A percentile compares a stretch with the other conserved stretches of the same genome.
These are phyloP conservation scores for Mastigias papua DNA, from an alignment of 30 jellyfish, hydroid and myxozoan species.

Conservation along the genomic window DNA sequence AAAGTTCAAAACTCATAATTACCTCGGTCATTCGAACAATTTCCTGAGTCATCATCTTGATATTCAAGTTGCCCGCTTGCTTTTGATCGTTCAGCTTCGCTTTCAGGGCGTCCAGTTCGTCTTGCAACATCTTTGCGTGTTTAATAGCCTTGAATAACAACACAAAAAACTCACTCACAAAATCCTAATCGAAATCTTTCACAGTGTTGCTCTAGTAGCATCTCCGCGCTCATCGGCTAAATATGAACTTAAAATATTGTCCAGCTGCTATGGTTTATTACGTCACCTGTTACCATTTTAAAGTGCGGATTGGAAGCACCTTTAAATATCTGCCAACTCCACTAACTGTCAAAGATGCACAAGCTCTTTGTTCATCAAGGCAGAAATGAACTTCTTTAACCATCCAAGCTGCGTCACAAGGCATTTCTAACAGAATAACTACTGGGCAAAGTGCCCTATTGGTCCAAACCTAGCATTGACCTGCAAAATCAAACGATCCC, in stretches of 20 bases:
- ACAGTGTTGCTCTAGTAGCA: neutral
- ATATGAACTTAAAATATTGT: too few relatives aligned
- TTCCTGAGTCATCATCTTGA: constrained; percentile 79
- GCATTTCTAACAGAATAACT: too few relatives aligned
- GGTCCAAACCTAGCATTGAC: too few relatives aligned
- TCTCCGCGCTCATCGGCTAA: neutral
- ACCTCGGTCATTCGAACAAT: constrained; percentile 92
- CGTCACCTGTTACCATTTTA: neutral
- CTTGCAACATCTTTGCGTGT: constrained; percentile 76
- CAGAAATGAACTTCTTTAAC: too few relatives aligned
- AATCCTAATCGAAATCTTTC: neutral
- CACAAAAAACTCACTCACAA: neutral
- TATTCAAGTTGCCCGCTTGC: constrained; percentile 62
- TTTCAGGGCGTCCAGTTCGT: constrained; percentile 62
- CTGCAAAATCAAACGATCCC: too few relatives aligned
- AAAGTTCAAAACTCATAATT: neutral
- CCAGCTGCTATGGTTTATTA: neutral
- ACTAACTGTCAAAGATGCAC: too few relatives aligned
- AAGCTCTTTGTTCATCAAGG: too few relatives aligned
- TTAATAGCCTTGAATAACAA: constrained; percentile 79
- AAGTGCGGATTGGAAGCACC: neutral
- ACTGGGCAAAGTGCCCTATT: too few relatives aligned
- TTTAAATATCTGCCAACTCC: neutral
- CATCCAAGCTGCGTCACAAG: too few relatives aligned
- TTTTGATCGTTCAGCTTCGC: constrained; percentile 69